Evolutionary conservation across 2,113 vertebrate species (phyloP), one percentile per base, ranked within the genome.

Genomic region (Paradoxurus hermaphroditus): DNA sequence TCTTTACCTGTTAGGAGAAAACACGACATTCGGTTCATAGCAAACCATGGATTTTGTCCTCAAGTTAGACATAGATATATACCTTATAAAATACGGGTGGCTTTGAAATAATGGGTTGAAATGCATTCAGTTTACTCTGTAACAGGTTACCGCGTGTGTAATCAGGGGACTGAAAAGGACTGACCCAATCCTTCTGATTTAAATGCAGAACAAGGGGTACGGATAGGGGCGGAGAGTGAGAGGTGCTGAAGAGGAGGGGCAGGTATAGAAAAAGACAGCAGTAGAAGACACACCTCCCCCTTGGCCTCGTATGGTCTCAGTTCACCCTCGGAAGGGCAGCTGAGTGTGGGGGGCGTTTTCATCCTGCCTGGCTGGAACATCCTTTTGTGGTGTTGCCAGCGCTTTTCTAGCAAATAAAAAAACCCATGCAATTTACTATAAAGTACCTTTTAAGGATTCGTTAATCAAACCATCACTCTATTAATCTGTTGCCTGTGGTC

Each of bases 361-460:
- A 29, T 84, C 46, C 49, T n/a, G 15, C 2, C 13, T 29, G 56
- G 31, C 44, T 53, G 29, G 18, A 59, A 10, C n/a, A 44, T 78
- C 19, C 56, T 85, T 93, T 49, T 83, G 79, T 79, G 53, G 53
- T 49, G 4, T 21, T 29, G 49, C 7, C 67, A 46, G 29, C 2
- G 23, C 16, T 93, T 88, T 93, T 77, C 59, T 87, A 82, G 92
- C 78, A 56, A 70, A 67, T 31, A 72, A 59, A 41, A 84, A 77
- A 36, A 92, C n/a, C n/a, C 44, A 62, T 0, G 16, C 23, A 85
- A 49, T 25, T 77, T 82, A 88, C 49, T 91, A 68, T 65, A 81
- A 82, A 91, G 31, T 34, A 82, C 39, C 68, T 96, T 84, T 18
- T 85, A 87, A 90, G 23, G 65, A 56, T 86, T 53, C 77, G 25